These are phyloP conservation scores for Synaphobranchus kaupii DNA, from an alignment of 2,797 vertebrate genomes.

Conservation along the genomic window DNA sequence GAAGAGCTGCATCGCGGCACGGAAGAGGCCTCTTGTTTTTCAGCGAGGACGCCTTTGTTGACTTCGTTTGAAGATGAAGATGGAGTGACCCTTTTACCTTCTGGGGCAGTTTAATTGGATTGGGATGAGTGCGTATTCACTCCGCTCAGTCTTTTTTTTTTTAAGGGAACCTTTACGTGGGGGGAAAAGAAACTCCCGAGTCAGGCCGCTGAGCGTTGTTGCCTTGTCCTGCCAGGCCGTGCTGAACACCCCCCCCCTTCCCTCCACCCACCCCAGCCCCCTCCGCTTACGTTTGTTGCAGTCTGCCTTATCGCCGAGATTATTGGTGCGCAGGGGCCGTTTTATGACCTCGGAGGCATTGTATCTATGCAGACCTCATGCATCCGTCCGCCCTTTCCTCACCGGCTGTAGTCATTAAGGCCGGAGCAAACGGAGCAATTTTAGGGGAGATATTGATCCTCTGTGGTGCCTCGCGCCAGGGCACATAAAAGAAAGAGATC, in stretches of 20 bases:
- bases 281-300: background rate
- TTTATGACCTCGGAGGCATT: conserved; percentile 1
- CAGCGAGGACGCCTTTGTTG: conserved; percentile 19
- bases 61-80: conserved; percentile 28
- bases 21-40: background rate
- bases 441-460: background rate
- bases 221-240: background rate
- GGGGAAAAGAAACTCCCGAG: conserved; percentile 48
- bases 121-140: conserved; percentile 40
- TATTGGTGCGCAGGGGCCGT: background rate
- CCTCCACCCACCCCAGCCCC: no score
- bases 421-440: background rate
- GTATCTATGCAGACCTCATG: background rate
- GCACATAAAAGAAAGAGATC: background rate
- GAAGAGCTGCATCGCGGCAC: conserved; percentile 25
- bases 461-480: background rate
- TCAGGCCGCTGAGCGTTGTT: background rate
- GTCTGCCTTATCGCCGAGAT: background rate
- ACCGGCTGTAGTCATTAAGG: background rate
- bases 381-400: background rate
- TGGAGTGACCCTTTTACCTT: conserved; percentile 59
- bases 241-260: background rate
- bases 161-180: conserved; percentile 42
- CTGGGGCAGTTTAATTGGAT: conserved; percentile 57
- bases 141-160: conserved; percentile 32